Conservation (phyloP, 2,888 invertebrate genomes). For the Luperina testacea region DNA sequence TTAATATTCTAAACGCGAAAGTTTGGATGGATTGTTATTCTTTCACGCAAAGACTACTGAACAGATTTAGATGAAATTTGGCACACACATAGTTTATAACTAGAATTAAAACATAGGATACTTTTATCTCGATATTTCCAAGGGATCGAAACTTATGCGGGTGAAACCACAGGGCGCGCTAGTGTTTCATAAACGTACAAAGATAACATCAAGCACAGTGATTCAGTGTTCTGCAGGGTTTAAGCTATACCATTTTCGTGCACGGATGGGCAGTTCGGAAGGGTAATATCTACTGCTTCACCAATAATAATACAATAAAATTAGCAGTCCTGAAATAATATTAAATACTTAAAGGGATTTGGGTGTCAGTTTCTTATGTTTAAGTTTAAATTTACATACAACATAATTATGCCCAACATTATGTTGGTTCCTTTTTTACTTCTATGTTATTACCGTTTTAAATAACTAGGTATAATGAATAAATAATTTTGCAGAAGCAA, state of each 20-base stretch:
- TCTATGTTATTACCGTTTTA: neutral
- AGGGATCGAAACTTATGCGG: too few species aligned
- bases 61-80: too few species aligned
- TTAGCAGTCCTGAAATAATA: neutral
- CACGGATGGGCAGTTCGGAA: neutral
- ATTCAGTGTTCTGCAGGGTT: neutral
- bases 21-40: too few species aligned
- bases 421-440: neutral
- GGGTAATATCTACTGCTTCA: neutral
- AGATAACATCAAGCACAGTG: too few species aligned
- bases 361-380: neutral
- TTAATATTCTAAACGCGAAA: too few species aligned
- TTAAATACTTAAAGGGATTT: neutral
- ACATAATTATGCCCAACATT: neutral
- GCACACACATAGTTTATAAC: too few species aligned
- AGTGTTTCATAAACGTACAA: too few species aligned
- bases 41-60: too few species aligned
- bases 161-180: too few species aligned
- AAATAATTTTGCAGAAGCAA: neutral
- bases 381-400: neutral
- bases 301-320: neutral
- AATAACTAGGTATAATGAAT: neutral
- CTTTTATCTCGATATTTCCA: too few species aligned
- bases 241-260: neutral
- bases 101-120: too few species aligned